phyloP scores from a whole-genome alignment of 1,140 invertebrate species.

The Sipha flava region DNA sequence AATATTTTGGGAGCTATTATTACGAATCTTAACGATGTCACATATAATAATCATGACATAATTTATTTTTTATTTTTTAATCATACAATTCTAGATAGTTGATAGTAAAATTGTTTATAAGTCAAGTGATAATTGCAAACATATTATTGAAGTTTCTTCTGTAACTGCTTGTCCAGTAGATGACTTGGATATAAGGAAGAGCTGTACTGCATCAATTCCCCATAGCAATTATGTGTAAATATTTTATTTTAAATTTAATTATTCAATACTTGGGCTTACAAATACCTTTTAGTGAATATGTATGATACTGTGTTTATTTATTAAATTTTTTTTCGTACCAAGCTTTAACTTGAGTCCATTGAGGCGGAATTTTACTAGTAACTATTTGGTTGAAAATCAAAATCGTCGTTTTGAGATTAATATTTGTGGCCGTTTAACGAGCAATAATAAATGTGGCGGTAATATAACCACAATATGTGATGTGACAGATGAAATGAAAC shows the following conservation, averaged over 20 bases:
- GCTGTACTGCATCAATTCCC: not conserved
- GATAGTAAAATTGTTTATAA: not conserved
- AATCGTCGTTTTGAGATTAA: not conserved
- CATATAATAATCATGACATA: too few species aligned
- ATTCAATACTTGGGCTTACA: too few species aligned
- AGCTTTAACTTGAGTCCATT: slow-evolving; percentile 2
- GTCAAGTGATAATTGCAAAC: not conserved
- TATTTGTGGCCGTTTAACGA: not conserved
- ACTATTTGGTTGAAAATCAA: slow-evolving; percentile 16
- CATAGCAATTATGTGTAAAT: not conserved
- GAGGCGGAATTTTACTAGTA: not conserved
- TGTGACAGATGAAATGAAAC: not conserved
- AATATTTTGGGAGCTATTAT: too few species aligned
- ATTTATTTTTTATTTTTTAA: too few species aligned
- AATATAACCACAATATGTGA: slow-evolving; percentile 21
- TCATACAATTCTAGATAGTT: not conserved
- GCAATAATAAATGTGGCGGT: not conserved
- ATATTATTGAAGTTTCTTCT: not conserved
- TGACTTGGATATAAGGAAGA: not conserved
- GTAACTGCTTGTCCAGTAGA: not conserved
- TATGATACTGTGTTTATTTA: not conserved
- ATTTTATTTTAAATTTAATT: not conserved
- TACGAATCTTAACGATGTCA: too few species aligned
- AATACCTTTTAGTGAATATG: too few species aligned
- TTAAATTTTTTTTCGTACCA: not conserved